These are phyloP conservation scores for Drosophila fungiperda DNA, from an alignment of 2,888 invertebrate species.

Conservation along the genomic window DNA sequence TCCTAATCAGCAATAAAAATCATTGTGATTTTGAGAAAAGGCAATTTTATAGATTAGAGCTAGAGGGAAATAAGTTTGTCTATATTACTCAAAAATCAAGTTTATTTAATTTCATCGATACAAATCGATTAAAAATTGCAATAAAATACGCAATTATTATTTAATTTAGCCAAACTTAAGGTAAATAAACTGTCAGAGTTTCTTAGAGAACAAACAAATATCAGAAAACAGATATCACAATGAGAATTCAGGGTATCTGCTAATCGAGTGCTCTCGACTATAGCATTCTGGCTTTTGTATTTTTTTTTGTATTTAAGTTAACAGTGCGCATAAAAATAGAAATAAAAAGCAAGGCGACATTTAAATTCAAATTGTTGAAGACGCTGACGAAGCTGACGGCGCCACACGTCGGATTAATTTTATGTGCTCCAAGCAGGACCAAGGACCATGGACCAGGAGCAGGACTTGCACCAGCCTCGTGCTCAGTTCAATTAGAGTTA, in stretches of 20 bases:
- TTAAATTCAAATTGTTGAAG: constrained; percentile 80
- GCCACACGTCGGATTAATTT: constrained; percentile 84
- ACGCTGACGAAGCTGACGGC: constrained; percentile 75
- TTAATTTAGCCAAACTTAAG: background rate
- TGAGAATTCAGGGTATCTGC: background rate
- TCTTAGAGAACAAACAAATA: background rate
- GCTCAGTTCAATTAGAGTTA: constrained; percentile 70
- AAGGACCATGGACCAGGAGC: constrained; percentile 26
- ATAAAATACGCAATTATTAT: background rate
- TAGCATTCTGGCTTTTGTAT: background rate
- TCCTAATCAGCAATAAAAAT: background rate
- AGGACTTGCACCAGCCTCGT: constrained; percentile 5
- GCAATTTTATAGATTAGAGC: background rate
- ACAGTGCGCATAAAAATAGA: constrained; percentile 63
- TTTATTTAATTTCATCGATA: no score
- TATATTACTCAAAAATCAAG: background rate
- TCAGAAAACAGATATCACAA: background rate
- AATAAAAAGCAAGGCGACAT: constrained; percentile 67
- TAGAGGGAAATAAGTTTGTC: background rate
- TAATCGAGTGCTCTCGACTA: background rate
- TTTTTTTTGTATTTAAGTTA: constrained; percentile 58
- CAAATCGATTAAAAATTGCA: no score
- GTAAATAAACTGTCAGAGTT: background rate
- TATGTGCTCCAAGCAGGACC: constrained; percentile 68
- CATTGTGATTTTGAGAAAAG: background rate